Conservation (phyloP, 2,113 vertebrate genomes). For the Atherinomorus stipes region DNA sequence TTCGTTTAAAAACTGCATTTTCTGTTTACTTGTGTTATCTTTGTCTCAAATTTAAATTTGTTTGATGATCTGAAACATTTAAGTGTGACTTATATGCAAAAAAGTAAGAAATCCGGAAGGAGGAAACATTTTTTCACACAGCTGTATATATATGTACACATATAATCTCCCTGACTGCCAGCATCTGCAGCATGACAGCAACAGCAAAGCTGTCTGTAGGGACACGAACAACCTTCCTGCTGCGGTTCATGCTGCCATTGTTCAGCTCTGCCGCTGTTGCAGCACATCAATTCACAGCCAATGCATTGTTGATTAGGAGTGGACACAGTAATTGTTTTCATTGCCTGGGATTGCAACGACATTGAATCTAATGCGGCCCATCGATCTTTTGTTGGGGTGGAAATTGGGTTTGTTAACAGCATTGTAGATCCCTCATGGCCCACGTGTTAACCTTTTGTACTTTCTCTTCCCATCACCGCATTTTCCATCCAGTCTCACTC, state of each 20-base stretch:
- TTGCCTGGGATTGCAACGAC: conserved; percentile 66
- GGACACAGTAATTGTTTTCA: conserved; percentile 74
- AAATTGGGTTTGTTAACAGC: conserved; percentile 68
- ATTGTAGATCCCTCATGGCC: conserved; percentile 53
- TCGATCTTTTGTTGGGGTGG: conserved; percentile 72
- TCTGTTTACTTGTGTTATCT: too few species aligned
- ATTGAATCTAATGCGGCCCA: conserved; percentile 71
- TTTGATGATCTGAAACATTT: too few species aligned
- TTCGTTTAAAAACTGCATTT: too few species aligned
- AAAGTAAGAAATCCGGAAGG: too few species aligned
- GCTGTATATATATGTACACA: too few species aligned
- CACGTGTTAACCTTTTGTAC: conserved; percentile 40
- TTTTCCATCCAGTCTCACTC: conserved; percentile 8
- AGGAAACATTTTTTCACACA: too few species aligned
- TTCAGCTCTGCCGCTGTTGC: conserved; percentile 43
- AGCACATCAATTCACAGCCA: conserved; percentile 50
- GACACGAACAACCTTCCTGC: conserved; percentile 34
- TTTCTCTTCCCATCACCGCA: conserved; percentile 18
- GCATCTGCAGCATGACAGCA: too few species aligned
- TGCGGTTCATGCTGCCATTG: conserved; percentile 2
- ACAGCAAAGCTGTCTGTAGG: conserved; percentile 24
- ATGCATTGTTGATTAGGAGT: conserved; percentile 68
- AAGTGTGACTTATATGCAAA: too few species aligned
- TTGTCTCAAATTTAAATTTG: too few species aligned
- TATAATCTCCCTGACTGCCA: too few species aligned